Percentiles rank a stretch among this genome's conserved stretches.
Evolutionary conservation across 1,140 invertebrate genomes (phyloP).

Genomic region (Heliconius hewitsoni): DNA sequence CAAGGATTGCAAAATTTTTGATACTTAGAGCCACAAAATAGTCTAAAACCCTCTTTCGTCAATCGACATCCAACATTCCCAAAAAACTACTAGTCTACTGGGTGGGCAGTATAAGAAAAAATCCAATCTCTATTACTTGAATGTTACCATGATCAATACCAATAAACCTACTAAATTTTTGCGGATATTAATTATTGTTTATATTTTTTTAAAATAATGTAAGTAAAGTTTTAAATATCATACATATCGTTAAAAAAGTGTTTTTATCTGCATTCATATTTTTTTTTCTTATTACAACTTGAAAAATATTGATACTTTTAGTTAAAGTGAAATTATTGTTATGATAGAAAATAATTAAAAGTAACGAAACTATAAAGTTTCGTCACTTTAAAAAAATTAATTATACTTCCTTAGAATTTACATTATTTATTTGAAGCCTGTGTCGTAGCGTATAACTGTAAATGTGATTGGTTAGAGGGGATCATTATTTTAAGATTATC

Average conservation of each 20-base stretch:
- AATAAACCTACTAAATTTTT: conserved; percentile 8
- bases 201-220: neutral
- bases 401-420: too few relatives aligned
- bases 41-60: conserved; percentile 45
- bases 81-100: conserved; percentile 47
- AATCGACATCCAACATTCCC: conserved; percentile 57
- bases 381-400: too few relatives aligned
- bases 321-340: too few relatives aligned
- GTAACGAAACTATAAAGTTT: too few relatives aligned
- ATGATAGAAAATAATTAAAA: too few relatives aligned
- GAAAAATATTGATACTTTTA: too few relatives aligned
- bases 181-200: neutral
- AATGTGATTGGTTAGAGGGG: too few relatives aligned
- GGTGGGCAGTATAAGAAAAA: conserved; percentile 26
- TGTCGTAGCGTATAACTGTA: too few relatives aligned
- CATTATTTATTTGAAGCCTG: too few relatives aligned
- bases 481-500: too few relatives aligned
- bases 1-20: conserved; percentile 37
- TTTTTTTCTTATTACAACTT: too few relatives aligned
- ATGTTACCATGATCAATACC: conserved; percentile 14
- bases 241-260: neutral
- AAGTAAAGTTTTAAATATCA: neutral
- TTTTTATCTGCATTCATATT: too few relatives aligned
- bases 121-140: conserved; percentile 20
- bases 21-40: conserved; percentile 41